phyloP scores from a whole-genome alignment of 2,113 vertebrate species.

The Zeus faber region DNA sequence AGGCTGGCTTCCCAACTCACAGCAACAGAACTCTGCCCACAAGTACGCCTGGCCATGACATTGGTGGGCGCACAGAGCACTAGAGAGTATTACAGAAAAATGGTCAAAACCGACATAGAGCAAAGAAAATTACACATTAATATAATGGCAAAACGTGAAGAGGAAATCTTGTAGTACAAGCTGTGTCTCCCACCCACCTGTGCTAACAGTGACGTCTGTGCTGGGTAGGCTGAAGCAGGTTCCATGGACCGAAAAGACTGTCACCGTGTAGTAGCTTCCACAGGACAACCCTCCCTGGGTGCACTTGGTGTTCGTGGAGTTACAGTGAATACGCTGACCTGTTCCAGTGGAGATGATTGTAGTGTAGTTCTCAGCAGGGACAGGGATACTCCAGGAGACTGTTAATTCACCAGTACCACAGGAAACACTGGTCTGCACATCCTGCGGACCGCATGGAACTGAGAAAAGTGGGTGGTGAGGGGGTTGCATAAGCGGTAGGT shows the following conservation, averaged over 20 bases:
- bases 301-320: conserved; percentile 48
- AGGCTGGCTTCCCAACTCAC: conserved; percentile 58
- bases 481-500: background rate
- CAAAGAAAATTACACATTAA: too few relatives aligned
- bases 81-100: conserved; percentile 21
- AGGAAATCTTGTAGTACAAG: background rate
- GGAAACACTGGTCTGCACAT: conserved; percentile 35
- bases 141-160: too few relatives aligned
- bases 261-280: conserved; percentile 47
- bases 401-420: conserved; percentile 49
- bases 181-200: conserved; percentile 49
- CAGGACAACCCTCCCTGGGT: conserved; percentile 41
- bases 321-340: conserved; percentile 34
- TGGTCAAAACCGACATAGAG: background rate
- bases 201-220: conserved; percentile 34
- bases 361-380: conserved; percentile 47
- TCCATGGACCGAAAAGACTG: conserved; percentile 20
- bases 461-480: conserved; percentile 1
- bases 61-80: conserved; percentile 61
- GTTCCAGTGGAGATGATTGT: conserved; percentile 37
- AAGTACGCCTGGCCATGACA: conserved; percentile 26
- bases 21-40: conserved; percentile 31
- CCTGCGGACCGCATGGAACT: conserved; percentile 61
- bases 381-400: conserved; percentile 46
- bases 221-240: conserved; percentile 53